Evolutionary conservation across 1,140 invertebrate genomes (phyloP), one percentile per base, ranked within the genome.

Genomic region (Drosophila ironensis): DNA sequence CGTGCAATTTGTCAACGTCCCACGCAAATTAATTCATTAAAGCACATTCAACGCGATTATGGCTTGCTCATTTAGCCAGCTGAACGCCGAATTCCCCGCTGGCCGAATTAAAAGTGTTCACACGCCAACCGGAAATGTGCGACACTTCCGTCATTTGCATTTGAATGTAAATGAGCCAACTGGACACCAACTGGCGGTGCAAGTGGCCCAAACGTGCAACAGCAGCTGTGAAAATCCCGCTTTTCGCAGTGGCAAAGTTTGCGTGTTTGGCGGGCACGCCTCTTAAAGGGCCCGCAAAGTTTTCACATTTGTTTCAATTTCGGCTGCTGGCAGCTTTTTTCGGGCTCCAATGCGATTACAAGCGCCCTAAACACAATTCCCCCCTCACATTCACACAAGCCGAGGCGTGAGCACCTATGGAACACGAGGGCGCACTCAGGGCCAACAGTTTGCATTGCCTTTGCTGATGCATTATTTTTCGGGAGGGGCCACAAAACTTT

Each of bases 161-260:
- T 66, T 48, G 69, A 54, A 82, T 82, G 72, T 61, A 77, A 82
- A 82, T 82, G 78, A 77, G 73, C 46, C 51, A 78, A 57, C 63
- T 66, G 45, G 41, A 22, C 53, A 27, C n/a, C 25, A 52, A 12
- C 4, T 11, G n/a, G 46, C 42, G 46, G 60, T 42, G 33, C 76
- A 57, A 48, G 48, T 42, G 68, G 74, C 46, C 42, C 5, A 72
- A 60, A 59, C 35, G 44, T 52, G 51, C 30, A 30, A 27, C 0
- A 27, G 25, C 3, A 27, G n/a, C 25, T n/a, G n/a, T n/a, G n/a
- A 9, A 27, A 27, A 27, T 30, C 28, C n/a, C n/a, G n/a, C n/a
- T n/a, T n/a, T n/a, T n/a, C 11, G 28, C n/a, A 5, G 11, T n/a
- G 30, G 14, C 11, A 60, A 60, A 60, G 19, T 22, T 30, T 63